A percentile compares a stretch with the other conserved stretches of the same genome.
phyloP scores from a whole-genome alignment of 2,797 vertebrate species.

The Pogonophryne albipinna region DNA sequence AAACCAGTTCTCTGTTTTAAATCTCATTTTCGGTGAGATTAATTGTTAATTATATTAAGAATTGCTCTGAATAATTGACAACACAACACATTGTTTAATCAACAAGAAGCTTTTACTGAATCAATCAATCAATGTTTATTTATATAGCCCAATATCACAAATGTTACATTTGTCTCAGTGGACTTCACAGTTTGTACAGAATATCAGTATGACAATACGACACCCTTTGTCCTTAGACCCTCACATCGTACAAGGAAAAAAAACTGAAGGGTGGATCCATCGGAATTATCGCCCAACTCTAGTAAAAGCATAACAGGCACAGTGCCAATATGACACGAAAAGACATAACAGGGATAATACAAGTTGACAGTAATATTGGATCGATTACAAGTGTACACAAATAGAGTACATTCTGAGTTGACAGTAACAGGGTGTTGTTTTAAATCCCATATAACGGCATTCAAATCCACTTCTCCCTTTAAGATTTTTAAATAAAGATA shows the following conservation, averaged over 20 bases:
- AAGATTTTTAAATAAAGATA: slow-evolving; percentile 59
- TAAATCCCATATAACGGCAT: neutral
- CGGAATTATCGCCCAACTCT: neutral
- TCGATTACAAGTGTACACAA: neutral
- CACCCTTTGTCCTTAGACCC: too few relatives aligned
- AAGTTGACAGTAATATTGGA: neutral
- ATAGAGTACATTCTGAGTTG: neutral
- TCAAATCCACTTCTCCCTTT: slow-evolving; percentile 10
- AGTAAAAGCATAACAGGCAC: neutral
- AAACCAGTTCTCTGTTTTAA: neutral
- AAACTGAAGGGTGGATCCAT: neutral
- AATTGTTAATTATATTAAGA: neutral
- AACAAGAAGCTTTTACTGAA: too few relatives aligned
- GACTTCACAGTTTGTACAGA: too few relatives aligned
- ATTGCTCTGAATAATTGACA: neutral
- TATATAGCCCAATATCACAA: too few relatives aligned
- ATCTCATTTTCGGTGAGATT: neutral
- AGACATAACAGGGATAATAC: neutral
- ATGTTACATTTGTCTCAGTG: too few relatives aligned
- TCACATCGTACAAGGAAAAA: too few relatives aligned
- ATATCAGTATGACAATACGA: too few relatives aligned
- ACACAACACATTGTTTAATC: too few relatives aligned
- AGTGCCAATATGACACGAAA: slow-evolving; percentile 60
- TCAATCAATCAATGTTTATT: too few relatives aligned
- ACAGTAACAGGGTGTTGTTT: neutral